Evolutionary conservation across 2,797 vertebrate species (phyloP).

Genomic region (Pseudocheirus occidentalis): DNA sequence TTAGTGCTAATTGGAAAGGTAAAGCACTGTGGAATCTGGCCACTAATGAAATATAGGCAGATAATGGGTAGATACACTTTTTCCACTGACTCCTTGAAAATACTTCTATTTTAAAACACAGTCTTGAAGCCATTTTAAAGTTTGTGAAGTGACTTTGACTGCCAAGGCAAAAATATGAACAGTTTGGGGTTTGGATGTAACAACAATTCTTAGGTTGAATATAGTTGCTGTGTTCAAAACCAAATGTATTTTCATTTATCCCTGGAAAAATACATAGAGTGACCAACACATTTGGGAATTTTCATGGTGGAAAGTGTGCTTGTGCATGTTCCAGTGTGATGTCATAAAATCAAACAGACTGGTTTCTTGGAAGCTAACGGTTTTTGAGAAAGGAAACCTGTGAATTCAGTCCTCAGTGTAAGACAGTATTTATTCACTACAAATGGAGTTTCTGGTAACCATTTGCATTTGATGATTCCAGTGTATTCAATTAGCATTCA

Average conservation of each 20-base stretch:
- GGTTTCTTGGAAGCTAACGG: conserved; percentile 60
- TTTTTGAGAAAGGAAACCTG: conserved; percentile 53
- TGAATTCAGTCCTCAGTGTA: conserved; percentile 67
- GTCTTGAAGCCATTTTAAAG: conserved; percentile 18
- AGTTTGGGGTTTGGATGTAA: conserved; percentile 22
- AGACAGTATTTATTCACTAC: conserved; percentile 66
- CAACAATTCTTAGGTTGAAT: conserved; percentile 47
- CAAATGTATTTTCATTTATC: conserved; percentile 68
- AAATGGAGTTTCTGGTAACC: conserved; percentile 63
- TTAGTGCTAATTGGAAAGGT: conserved; percentile 39
- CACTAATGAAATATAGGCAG: not conserved
- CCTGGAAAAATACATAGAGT: conserved; percentile 73
- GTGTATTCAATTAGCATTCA: conserved; percentile 51
- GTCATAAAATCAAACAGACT: conserved; percentile 73
- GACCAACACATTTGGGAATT: conserved; percentile 65
- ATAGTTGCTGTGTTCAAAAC: conserved; percentile 55
- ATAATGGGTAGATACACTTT: not conserved
- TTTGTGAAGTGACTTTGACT: not conserved
- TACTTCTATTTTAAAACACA: not conserved
- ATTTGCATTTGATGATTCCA: conserved; percentile 62
- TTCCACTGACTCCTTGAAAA: conserved; percentile 10
- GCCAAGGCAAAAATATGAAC: conserved; percentile 45
- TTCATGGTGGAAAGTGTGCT: conserved; percentile 72
- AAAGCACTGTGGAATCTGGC: not conserved
- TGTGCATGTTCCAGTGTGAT: conserved; percentile 68